phyloP scores from a whole-genome alignment of 2,113 vertebrate species.

The Coracopsis vasa region DNA sequence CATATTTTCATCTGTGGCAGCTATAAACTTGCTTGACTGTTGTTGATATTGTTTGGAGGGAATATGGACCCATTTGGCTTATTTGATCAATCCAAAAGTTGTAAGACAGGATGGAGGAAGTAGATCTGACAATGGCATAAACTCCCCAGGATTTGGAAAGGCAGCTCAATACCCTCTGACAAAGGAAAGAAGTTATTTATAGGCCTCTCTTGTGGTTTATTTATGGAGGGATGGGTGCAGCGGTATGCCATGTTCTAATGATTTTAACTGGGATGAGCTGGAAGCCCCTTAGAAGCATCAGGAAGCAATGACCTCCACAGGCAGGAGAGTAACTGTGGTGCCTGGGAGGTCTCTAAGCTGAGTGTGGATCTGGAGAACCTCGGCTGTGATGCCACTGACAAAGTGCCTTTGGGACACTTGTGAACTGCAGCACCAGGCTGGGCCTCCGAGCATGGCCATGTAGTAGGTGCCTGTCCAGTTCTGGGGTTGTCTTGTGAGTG shows the following conservation, averaged over 20 bases:
- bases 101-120: neutral
- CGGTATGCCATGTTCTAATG: fast-evolving
- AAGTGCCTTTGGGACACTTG: neutral
- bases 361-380: neutral
- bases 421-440: neutral
- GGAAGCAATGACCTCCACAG: neutral
- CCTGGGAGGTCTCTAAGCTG: neutral
- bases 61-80: neutral
- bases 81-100: neutral
- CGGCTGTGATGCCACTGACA: neutral
- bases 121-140: neutral
- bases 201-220: neutral
- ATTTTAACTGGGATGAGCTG: neutral
- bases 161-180: neutral
- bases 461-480: fast-evolving
- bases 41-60: neutral
- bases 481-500: neutral
- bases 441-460: neutral
- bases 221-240: neutral
- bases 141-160: neutral
- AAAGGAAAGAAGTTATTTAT: neutral
- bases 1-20: slow-evolving; percentile 7
- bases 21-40: neutral
- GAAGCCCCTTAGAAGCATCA: neutral
- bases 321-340: neutral